These are phyloP conservation scores for Pyrrhosoma nymphula DNA, from an alignment of 2,888 invertebrate species.

Conservation along the genomic window DNA sequence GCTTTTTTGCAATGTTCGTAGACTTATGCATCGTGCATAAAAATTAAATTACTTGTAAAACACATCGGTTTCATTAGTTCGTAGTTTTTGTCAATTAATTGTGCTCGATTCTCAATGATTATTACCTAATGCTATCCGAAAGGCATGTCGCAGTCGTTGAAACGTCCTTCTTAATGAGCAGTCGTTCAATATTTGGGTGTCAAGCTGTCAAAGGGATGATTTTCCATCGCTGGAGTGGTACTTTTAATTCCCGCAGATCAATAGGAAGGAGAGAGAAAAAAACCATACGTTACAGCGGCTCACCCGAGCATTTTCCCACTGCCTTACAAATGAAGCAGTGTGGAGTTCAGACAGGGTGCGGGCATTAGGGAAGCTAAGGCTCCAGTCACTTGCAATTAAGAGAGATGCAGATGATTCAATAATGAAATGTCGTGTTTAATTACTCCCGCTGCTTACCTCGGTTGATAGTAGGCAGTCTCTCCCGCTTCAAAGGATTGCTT, in stretches of 20 bases:
- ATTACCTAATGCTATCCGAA: not conserved
- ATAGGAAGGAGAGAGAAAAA: not conserved
- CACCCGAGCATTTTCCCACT: not conserved
- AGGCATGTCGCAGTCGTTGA: not conserved
- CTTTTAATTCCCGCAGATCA: not conserved
- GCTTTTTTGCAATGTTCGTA: too few relatives aligned
- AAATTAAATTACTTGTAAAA: too few relatives aligned
- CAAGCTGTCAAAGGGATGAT: not conserved
- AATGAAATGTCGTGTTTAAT: slow-evolving; percentile 33
- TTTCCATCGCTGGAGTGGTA: not conserved
- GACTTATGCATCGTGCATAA: too few relatives aligned
- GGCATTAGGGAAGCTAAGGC: not conserved
- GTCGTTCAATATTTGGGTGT: not conserved
- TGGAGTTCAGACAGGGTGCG: not conserved
- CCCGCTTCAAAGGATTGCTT: slow-evolving; percentile 22
- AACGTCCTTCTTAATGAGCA: not conserved
- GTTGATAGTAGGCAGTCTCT: not conserved
- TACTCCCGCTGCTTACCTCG: not conserved
- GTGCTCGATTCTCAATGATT: too few relatives aligned
- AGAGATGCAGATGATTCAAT: not conserved
- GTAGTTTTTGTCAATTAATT: too few relatives aligned
- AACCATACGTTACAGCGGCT: not conserved
- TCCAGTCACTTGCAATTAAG: slow-evolving; percentile 22
- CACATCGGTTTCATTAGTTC: too few relatives aligned
- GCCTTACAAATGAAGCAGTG: not conserved